A percentile compares a stretch with the other conserved stretches of the same genome.
Evolutionary conservation across 2,888 invertebrate species (phyloP).

Genomic region (Lissocephala sabroskyi): DNA sequence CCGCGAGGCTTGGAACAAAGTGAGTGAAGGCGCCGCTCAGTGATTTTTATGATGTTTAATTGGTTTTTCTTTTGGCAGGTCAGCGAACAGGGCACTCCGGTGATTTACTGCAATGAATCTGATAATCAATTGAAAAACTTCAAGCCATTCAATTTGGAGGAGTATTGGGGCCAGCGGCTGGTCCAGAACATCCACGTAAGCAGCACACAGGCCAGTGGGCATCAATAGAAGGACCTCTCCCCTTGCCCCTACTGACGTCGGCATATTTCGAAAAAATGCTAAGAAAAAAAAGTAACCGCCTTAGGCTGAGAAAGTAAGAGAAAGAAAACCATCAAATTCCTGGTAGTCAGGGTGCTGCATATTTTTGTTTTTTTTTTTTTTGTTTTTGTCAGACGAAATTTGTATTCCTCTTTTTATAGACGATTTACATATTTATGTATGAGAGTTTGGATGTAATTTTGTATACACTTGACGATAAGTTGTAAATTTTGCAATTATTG

Average conservation of each 20-base stretch:
- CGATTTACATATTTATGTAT: too few species aligned
- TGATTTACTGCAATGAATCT: conserved; percentile 68
- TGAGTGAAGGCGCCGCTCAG: conserved; percentile 48
- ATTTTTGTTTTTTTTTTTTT: neutral
- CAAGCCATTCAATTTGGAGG: conserved; percentile 84
- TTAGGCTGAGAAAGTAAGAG: neutral
- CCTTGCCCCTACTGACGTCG: conserved; percentile 3
- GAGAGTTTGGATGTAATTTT: too few species aligned
- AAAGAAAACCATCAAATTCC: too few species aligned
- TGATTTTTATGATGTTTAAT: neutral
- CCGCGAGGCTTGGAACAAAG: conserved; percentile 84
- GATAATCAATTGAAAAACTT: conserved; percentile 80
- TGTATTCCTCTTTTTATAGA: conserved; percentile 9
- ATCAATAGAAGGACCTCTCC: conserved; percentile 42
- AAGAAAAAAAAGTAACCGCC: neutral
- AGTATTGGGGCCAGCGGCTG: conserved; percentile 82
- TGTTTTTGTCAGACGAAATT: conserved; percentile 9
- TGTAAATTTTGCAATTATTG: conserved; percentile 1
- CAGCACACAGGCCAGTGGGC: conserved; percentile 40
- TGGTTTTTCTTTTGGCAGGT: conserved; percentile 40
- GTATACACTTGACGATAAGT: neutral
- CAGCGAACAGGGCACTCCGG: conserved; percentile 76
- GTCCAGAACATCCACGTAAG: conserved; percentile 77
- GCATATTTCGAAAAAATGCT: neutral
- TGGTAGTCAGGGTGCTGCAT: too few species aligned